Base-by-base conservation (phyloP, 2,888 invertebrate genomes). In the Apotomis capreana region DNA sequence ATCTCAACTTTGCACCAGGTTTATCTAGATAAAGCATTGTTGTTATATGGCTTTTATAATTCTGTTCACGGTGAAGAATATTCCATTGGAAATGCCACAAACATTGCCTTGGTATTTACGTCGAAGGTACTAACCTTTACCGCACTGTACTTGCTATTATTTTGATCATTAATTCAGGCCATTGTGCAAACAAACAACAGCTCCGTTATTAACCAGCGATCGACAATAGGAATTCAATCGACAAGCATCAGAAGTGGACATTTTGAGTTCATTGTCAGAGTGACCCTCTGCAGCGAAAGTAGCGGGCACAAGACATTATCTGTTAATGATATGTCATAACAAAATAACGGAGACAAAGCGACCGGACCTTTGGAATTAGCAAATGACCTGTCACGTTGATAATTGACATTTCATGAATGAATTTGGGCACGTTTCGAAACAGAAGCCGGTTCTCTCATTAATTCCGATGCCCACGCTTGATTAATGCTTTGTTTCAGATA, bases 231-330 rank as follows among this genome's bases (percentile, higher is more conserved):
- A 73, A 77, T 79, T 77, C 83, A 80, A 83, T 81, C 78, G 80
- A 78, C 76, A 77, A 76, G 73, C 77, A 68, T 69, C 72, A 61
- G 64, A 76, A 8, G 77, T 81, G 80, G 86, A 86, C 88, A 85
- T 83, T 89, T 90, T 87, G 83, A 90, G 91, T 91, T 92, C 92
- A 91, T 87, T 92, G 90, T 83, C 90, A 88, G 79, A 80, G 75
- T 87, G 86, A 86, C 89, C 88, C 87, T 84, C 81, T 78, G 77
- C 75, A 72, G 72, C 68, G 72, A 72, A 72, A 72, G 72, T 68
- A 72, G 58, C 72, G 55, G 64, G 40, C 71, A 51, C 49, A 26
- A 68, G 72, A 63, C 68, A 63, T 61, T 72, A 72, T 72, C 72
- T 57, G 59, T 65, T 63, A 73, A 74, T 73, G 70, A 63, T 54